Base-by-base conservation (phyloP, 1,140 invertebrate species). In the Sarcophaga peregrina region DNA sequence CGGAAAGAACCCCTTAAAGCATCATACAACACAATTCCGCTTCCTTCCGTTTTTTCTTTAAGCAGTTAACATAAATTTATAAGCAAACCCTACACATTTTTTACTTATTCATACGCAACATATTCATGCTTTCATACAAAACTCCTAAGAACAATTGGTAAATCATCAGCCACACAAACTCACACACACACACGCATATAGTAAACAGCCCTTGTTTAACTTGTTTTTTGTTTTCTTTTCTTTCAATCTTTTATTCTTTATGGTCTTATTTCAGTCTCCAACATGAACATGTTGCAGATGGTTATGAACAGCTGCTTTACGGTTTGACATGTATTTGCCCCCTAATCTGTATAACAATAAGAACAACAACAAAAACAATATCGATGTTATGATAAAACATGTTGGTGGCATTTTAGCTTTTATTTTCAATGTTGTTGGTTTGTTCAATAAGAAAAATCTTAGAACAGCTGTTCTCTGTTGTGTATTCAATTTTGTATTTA, bases 11-110 rank as follows among this genome's bases (percentile, higher is more conserved):
- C 62, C 15, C 54, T 20, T 8, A 68, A 5, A 20, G 45, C 17
- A 17, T 52, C 75, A 78, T n/a, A 48, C 75, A 78, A 78, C 75
- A 7, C n/a, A 78, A 78, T 78, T 78, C 75, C 75, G 75, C 75
- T 78, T 78, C 75, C 75, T 47, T 78, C 50, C 9, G 68, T 72
- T 73, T 73, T 25, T n/a, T n/a, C 54, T n/a, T 58, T 58, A 6
- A 58, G 54, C 54, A 11, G 6, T 9, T 58, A 37, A 37, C 1
- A 37, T 37, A 37, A 37, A 37, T 4, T n/a, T 37, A 4, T 4
- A 37, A 37, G 1, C 25, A 37, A 37, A 37, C 25, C 25, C 25
- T 37, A 37, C 25, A 37, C 4, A 37, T 37, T 37, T 37, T 37
- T 37, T 37, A 37, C 25, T 37, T 37, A 37, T 37, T 37, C 25